These are phyloP conservation scores for Chascanopsetta lugubris DNA, from an alignment of 2,113 vertebrate genomes.

Conservation along the genomic window DNA sequence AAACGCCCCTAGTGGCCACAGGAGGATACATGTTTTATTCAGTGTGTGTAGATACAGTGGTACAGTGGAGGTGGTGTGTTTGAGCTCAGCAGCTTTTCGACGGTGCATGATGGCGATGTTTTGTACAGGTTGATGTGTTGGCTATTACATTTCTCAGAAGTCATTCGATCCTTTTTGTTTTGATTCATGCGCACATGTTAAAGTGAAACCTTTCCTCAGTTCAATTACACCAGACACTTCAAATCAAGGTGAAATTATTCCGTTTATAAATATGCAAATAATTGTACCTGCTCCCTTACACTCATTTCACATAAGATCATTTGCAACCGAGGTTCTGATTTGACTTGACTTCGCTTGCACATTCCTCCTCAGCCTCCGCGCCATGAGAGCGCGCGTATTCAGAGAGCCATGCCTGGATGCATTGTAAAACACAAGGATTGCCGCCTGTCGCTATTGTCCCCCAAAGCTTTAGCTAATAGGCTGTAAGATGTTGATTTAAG, in stretches of 20 bases:
- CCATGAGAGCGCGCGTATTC: background rate
- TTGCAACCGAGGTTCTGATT: conserved; percentile 35
- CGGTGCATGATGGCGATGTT: conserved; percentile 9
- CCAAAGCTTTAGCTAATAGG: conserved; percentile 68
- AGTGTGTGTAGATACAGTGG: conserved; percentile 15
- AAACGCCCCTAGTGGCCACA: conserved; percentile 45
- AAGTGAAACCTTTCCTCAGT: background rate
- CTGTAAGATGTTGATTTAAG: conserved; percentile 75
- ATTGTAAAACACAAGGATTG: conserved; percentile 44
- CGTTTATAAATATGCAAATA: background rate
- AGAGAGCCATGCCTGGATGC: conserved; percentile 30
- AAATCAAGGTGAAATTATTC: conserved; percentile 6
- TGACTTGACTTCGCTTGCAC: conserved; percentile 25
- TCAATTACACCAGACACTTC: conserved; percentile 2
- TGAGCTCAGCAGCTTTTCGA: background rate
- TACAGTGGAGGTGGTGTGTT: conserved; percentile 4
- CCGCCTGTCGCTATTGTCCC: conserved; percentile 56
- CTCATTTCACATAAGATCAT: conserved; percentile 2
- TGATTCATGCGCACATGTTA: background rate
- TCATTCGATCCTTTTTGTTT: background rate
- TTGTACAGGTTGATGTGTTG: conserved; percentile 5
- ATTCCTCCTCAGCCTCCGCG: background rate
- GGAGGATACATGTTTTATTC: conserved; percentile 34
- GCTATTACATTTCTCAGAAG: background rate
- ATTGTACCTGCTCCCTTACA: no score